Evolutionary conservation across 2,888 invertebrate genomes (phyloP), one percentile per base, ranked within the genome.

Genomic region (Ochropleura plecta): DNA sequence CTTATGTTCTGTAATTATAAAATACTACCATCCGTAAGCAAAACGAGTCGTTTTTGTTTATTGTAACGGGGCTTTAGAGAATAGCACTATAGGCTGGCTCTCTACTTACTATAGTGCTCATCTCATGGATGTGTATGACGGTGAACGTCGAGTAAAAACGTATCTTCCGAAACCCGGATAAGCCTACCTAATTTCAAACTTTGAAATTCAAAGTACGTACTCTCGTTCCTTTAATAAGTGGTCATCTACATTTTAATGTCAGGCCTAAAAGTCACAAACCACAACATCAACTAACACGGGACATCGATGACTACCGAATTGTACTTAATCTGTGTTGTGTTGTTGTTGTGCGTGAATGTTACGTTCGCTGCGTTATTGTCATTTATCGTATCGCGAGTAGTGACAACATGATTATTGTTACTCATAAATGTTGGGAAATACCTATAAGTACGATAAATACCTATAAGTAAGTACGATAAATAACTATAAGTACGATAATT

Each of bases 401-500:
- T 60, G 40, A 49, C 55, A 48, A 16, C 40, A 49, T 49, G 53
- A 82, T 49, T 55, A 62, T 76, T 76, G 40, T 76, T 78, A 44
- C 20, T 76, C 44, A 76, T 75, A 65, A 44, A 55, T 81, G 49
- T 75, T 65, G 76, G 30, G 42, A 48, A 81, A 65, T 81, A 60
- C 48, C 7, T 51, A 30, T 1, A 48, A 14, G 2, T 16, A 16
- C 18, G 44, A 10, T 9, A 18, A 64, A 60, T n/a, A n/a, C 30
- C 30, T 2, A 30, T 30, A 30, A 30, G 30, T 30, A 30, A 30
- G 30, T 30, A 30, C 30, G 30, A 30, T 30, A 30, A 30, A 30
- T 30, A 30, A 1, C 30, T 30, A 30, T 3, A 30, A 30, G 30
- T 2, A 30, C 30, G 30, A 30, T 30, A 30, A 30, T 30, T 30